Base-by-base conservation (phyloP, 2,113 vertebrate genomes). In the Geothlypis trichas region DNA sequence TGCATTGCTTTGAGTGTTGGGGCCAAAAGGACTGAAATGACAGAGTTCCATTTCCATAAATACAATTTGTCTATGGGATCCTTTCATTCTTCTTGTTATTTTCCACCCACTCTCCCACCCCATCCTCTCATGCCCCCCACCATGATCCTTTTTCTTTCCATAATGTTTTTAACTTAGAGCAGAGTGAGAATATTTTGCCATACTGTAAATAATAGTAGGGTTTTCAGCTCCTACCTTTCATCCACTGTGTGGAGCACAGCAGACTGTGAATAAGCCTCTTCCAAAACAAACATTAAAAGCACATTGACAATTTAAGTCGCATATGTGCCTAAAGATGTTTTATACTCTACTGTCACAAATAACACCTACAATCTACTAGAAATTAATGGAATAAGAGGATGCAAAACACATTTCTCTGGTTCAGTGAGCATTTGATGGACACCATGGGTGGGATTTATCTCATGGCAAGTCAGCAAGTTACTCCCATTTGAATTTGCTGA, bases 401-500 rank as follows among this genome's bases (percentile, higher is more conserved):
- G 3, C 10, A 78, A 81, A 92, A 30, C 19, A 42, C 65, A 39
- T 44, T 52, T 86, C 41, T 83, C 1, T 67, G 49, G 58, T 61
- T 87, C 47, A 87, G 52, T 35, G 35, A 84, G 80, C 52, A 61
- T 93, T 84, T 89, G 84, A 81, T 4, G 2, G 68, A 75, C 57
- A 39, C 12, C 7, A 81, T 75, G 24, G 35, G 35, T 92, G 27
- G 68, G 49, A 62, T 87, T 83, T 86, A 6, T 46, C 17, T 44
- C 18, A 0, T 51, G 51, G 51, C 42, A 30, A 94, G 79, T 80
- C 84, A 94, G 84, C 79, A 77, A 90, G 76, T 54, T 75, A 58
- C 11, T 96, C 59, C 65, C 37, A 49, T 89, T 87, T 95, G 87
- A 82, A 84, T 96, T 74, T 80, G 44, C 72, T 87, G 49, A 67